Evolutionary conservation across 1,140 invertebrate genomes (phyloP), one percentile per base, ranked within the genome.

Genomic region (Mesaphorura yosii): DNA sequence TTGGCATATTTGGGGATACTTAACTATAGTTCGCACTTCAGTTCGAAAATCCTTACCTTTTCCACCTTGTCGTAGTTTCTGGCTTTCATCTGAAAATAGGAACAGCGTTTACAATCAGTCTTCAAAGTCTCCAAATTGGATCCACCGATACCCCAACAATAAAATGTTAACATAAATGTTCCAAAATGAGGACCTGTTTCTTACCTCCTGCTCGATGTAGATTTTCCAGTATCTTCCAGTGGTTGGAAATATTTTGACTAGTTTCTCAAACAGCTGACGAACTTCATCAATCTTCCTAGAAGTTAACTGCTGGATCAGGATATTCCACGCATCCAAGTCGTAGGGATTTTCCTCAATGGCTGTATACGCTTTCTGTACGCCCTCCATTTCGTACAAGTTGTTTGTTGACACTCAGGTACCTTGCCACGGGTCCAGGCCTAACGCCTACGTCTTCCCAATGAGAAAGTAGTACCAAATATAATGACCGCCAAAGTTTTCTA

Each of bases 171-270:
- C n/a, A n/a, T n/a, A n/a, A n/a, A n/a, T n/a, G n/a, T n/a, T n/a
- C n/a, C n/a, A n/a, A n/a, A n/a, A n/a, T n/a, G n/a, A 34, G n/a
- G n/a, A 34, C 31, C 10, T 10, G 31, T 34, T 79, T 25, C 54
- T 66, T 73, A 91, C 87, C 84, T 98, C 95, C 76, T 97, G 92
- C 72, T 98, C 95, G 65, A 99, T 98, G 72, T 96, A 98, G 59
- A 95, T 88, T 73, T 96, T 97, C 95, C 95, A 98, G 70, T 92
- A 99, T 55, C 91, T 78, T 1, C 93, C 95, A 38, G 90, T 87
- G 29, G 90, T 95, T 5, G 93, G 91, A 68, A 98, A 99, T 17
- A 91, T 88, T 15, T 75, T 71, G 1, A 98, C 87, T 1, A 99
- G 74, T 64, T 85, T 85, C 72, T 99, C 95, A 69, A 95, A 98